phyloP scores from a whole-genome alignment of 1,140 invertebrate species.

The Eciton burchellii region DNA sequence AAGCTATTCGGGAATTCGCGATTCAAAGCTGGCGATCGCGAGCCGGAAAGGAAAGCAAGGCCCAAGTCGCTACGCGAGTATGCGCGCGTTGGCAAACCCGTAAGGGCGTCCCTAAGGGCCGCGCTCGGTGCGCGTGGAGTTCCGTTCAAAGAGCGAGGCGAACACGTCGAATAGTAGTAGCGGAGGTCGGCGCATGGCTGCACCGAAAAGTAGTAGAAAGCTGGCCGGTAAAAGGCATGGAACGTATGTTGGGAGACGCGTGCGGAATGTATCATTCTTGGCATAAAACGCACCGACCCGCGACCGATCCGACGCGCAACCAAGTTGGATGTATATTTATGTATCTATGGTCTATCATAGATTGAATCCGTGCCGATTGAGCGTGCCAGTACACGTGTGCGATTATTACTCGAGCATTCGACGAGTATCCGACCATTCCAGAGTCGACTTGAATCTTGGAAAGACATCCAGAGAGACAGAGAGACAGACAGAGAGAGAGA shows the following conservation, averaged over 20 bases:
- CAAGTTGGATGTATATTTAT: constrained; percentile 8
- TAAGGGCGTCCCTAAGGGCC: constrained; percentile 30
- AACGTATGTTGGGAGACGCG: constrained; percentile 69
- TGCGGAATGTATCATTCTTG: constrained; percentile 73
- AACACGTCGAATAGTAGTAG: constrained; percentile 60
- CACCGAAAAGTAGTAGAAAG: constrained; percentile 61
- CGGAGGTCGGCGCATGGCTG: constrained; percentile 63
- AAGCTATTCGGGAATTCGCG: not conserved
- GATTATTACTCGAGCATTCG: too few species aligned
- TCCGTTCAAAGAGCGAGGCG: constrained; percentile 11
- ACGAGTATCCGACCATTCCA: too few species aligned
- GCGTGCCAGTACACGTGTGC: too few species aligned
- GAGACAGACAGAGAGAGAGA: too few species aligned
- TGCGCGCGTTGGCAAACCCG: not conserved
- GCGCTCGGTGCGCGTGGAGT: not conserved
- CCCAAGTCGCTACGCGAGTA: not conserved
- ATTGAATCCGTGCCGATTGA: too few species aligned
- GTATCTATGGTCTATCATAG: too few species aligned
- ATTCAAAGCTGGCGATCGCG: constrained; percentile 9
- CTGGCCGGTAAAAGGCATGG: constrained; percentile 57
- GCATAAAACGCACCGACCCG: constrained; percentile 74
- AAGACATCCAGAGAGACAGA: too few species aligned
- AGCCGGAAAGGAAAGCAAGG: not conserved
- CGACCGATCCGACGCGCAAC: constrained; percentile 38
- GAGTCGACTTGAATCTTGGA: too few species aligned